phyloP scores from a whole-genome alignment of 2,113 vertebrate species.

The Megaceryle maxima region DNA sequence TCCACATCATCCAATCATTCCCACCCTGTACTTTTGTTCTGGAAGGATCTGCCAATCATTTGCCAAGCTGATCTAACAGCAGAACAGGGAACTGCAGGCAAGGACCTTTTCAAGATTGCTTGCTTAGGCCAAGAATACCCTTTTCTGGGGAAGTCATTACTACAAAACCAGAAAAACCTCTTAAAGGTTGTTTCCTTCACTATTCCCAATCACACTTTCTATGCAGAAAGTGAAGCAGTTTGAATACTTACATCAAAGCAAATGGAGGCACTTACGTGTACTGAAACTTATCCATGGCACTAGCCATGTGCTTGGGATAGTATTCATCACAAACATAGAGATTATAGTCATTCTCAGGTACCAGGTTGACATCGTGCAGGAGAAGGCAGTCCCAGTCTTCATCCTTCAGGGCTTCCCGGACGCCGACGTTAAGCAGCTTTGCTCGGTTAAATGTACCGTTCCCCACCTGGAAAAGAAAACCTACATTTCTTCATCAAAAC shows the following conservation, averaged over 20 bases:
- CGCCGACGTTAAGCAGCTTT: slow-evolving; percentile 77
- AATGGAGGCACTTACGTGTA: slow-evolving; percentile 58
- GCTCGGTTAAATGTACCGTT: slow-evolving; percentile 73
- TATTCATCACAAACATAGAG: slow-evolving; percentile 71
- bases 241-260: neutral
- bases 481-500: neutral
- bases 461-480: slow-evolving; percentile 64
- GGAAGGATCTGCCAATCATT: neutral
- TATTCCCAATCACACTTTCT: neutral
- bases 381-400: slow-evolving; percentile 78
- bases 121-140: neutral
- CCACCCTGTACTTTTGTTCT: neutral
- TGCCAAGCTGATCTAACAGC: neutral
- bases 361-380: slow-evolving; percentile 73
- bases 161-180: neutral
- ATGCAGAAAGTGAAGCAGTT: neutral
- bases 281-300: slow-evolving; percentile 75
- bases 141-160: neutral
- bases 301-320: slow-evolving; percentile 74
- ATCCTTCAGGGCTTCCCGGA: slow-evolving; percentile 75
- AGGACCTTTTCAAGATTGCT: neutral
- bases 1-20: neutral
- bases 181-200: neutral
- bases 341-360: slow-evolving; percentile 79
- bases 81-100: neutral